Base-by-base conservation (phyloP, 2,797 vertebrate genomes). In the Antennarius maculatus region DNA sequence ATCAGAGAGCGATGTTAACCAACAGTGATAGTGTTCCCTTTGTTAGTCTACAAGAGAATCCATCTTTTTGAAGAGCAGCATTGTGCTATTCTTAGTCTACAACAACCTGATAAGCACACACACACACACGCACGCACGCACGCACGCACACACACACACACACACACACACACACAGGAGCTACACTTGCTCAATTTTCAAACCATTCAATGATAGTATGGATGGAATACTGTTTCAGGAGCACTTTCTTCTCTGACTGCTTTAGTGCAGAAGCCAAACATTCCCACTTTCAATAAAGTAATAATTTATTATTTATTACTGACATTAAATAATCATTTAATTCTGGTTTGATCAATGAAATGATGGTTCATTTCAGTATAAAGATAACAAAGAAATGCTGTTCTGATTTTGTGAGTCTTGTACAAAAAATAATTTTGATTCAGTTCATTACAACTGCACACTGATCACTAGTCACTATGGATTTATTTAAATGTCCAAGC, bases 81-180 rank as follows among this genome's bases (percentile, higher is more conserved):
- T 49, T 69, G 69, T 62, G 63, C 59, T 79, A 66, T 77, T 68
- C 54, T 79, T 73, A 78, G 59, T 70, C 53, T 61, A 51, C 58
- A 69, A 68, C 52, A 55, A 62, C 62, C 66, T 47, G 66, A 70
- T 58, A 66, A 29, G 12, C 2, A 31, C 59, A 61, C 45, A 62
- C n/a, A 54, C 4, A 45, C 18, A 43, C 34, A 58, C 5, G 31
- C 31, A 53, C 13, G 47, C 45, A 59, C 8, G 4, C 17, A 41
- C 5, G 57, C 4, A 47, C 28, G 31, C 45, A 41, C 48, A 27
- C 5, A n/a, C 7, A 11, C 18, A 0, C 7, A 62, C 13, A 54
- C 2, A 34, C 18, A 29, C 27, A 58, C 27, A 58, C 5, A 47
- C 41, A 45, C 48, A 27, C 5, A 18, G 41, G 13, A 42, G 4